These are phyloP conservation scores for Cisticola juncidis DNA, from an alignment of 2,113 vertebrate genomes.

Conservation along the genomic window DNA sequence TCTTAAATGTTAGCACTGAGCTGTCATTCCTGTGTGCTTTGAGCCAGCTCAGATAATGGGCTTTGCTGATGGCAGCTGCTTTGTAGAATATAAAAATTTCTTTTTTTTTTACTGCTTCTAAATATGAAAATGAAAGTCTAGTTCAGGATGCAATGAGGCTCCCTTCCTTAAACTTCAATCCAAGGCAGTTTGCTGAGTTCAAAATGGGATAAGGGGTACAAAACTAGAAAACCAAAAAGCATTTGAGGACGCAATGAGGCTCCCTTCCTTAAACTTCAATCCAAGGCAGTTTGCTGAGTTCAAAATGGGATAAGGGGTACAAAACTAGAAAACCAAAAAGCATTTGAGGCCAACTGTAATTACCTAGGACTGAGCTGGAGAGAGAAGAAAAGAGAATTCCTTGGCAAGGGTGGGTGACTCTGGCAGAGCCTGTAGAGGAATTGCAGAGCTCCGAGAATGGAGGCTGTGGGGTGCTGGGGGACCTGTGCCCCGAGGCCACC, in stretches of 20 bases:
- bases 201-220: background rate
- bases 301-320: background rate
- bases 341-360: background rate
- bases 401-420: background rate
- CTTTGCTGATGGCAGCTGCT: background rate
- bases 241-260: too few species aligned
- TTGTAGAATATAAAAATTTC: background rate
- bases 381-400: background rate
- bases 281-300: background rate
- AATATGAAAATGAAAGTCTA: background rate
- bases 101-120: background rate
- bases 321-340: background rate
- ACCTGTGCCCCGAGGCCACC: too few species aligned
- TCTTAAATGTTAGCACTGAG: background rate
- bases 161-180: background rate
- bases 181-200: background rate
- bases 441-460: background rate
- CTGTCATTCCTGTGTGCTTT: background rate
- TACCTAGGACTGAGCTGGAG: background rate
- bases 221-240: background rate
- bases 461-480: background rate
- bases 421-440: background rate
- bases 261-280: background rate
- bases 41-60: background rate
- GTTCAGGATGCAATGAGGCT: background rate